A percentile compares a stretch with the other conserved stretches of the same genome.
These are phyloP conservation scores for Lampropteryx suffumata DNA, from an alignment of 2,888 invertebrate species.

Conservation along the genomic window DNA sequence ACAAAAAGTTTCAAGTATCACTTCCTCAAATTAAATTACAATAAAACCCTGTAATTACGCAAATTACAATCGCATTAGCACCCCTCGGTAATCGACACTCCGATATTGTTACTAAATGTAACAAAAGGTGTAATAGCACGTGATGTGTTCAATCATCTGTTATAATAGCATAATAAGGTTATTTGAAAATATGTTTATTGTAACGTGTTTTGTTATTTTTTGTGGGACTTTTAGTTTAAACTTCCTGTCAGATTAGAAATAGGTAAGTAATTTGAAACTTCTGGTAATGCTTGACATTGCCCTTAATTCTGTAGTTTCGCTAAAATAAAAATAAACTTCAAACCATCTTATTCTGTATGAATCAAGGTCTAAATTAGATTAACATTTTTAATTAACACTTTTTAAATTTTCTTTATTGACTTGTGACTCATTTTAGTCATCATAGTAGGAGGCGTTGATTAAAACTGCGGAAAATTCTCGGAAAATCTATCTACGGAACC, in stretches of 20 bases:
- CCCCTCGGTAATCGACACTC: slow-evolving; percentile 27
- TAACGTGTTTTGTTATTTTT: slow-evolving; percentile 7
- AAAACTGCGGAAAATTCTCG: too few relatives aligned
- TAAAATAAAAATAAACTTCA: too few relatives aligned
- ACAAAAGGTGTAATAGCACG: slow-evolving; percentile 17
- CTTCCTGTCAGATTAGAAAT: slow-evolving; percentile 13
- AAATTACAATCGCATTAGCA: slow-evolving; percentile 25
- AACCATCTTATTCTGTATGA: too few relatives aligned
- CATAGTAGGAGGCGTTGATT: too few relatives aligned
- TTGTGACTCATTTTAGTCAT: too few relatives aligned
- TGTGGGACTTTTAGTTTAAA: slow-evolving; percentile 12
- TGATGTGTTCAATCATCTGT: slow-evolving; percentile 14
- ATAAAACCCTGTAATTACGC: slow-evolving; percentile 31
- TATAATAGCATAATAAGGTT: slow-evolving; percentile 11
- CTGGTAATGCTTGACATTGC: neutral
- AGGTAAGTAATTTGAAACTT: neutral
- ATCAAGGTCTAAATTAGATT: too few relatives aligned
- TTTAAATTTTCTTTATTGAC: too few relatives aligned
- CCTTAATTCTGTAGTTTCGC: too few relatives aligned
- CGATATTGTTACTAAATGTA: slow-evolving; percentile 14
- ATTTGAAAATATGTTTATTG: slow-evolving; percentile 7
- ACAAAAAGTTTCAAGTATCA: slow-evolving; percentile 36
- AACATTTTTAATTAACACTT: too few relatives aligned
- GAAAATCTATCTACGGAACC: too few relatives aligned
- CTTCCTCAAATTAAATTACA: slow-evolving; percentile 38